Evolutionary conservation across 1,140 invertebrate genomes (phyloP), one percentile per base, ranked within the genome.

Genomic region (Zelostemma sp.): DNA sequence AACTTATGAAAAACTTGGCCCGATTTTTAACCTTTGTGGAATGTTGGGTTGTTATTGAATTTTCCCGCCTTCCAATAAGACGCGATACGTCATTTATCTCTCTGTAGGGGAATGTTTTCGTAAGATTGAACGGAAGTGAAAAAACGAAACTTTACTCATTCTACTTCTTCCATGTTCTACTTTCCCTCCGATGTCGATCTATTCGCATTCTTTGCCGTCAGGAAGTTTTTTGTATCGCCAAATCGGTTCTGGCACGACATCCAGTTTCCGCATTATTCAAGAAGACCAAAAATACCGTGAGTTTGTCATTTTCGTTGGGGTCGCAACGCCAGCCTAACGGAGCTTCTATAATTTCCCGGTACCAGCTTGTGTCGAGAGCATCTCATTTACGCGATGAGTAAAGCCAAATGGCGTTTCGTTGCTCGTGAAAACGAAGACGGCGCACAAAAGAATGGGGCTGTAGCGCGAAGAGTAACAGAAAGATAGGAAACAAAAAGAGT

Each of bases 401-500:
- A 28, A 48, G 46, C 19, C n/a, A 12, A 14, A 38, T 18, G 51
- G 40, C 47, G 6, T 16, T 45, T 47, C 25, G 14, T 41, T 8
- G 40, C 40, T 41, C 40, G 40, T 41, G 40, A 41, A 41, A 31
- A 58, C 51, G 54, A 18, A 45, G 47, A 45, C 21, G 25, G 49
- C 33, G 41, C 8, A 14, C 19, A 21, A 41, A 40, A 55, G 33
- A 14, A 50, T 35, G 53, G 28, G 12, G 12, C 15, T 15, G 28
- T 46, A n/a, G 19, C 15, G 59, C n/a, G 21, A 15, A 31, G 38
- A 50, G 31, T 35, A 65, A 18, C 19, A 53, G 53, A 63, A 49
- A 57, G 54, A 46, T 28, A 14, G 33, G 43, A 51, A 53, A 50
- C 45, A 56, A 64, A 54, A 48, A 38, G 53, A 57, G 33, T 41